phyloP scores from a whole-genome alignment of 2,113 vertebrate genomes.

The Opisthocomus hoazin region DNA sequence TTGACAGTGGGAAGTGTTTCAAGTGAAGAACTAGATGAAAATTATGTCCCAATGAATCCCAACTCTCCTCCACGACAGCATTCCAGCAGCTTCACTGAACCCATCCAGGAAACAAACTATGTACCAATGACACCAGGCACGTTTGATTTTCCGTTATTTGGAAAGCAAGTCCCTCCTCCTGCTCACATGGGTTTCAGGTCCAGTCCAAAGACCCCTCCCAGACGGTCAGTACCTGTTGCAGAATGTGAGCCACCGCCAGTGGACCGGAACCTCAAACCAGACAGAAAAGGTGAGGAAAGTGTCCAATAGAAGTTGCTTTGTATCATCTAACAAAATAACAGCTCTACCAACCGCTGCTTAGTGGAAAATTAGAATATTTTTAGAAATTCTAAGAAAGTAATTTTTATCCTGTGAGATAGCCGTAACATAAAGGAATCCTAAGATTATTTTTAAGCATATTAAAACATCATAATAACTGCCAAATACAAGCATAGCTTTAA shows the following conservation, averaged over 20 bases:
- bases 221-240: slow-evolving; percentile 82
- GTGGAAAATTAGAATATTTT: not conserved
- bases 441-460: not conserved
- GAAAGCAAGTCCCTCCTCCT: slow-evolving; percentile 96
- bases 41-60: slow-evolving; percentile 97
- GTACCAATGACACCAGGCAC: slow-evolving; percentile 97
- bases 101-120: slow-evolving; percentile 92
- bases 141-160: slow-evolving; percentile 94
- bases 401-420: not conserved
- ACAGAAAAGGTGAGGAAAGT: slow-evolving; percentile 92
- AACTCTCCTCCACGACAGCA: slow-evolving; percentile 93
- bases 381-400: not conserved
- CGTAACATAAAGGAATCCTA: not conserved
- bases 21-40: slow-evolving; percentile 92
- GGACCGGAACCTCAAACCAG: slow-evolving; percentile 96
- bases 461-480: not conserved
- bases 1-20: slow-evolving; percentile 86
- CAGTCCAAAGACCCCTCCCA: slow-evolving; percentile 94
- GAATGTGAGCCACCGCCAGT: slow-evolving; percentile 96
- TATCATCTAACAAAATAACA: not conserved
- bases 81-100: slow-evolving; percentile 88
- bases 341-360: not conserved
- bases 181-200: slow-evolving; percentile 98
- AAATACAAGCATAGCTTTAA: not conserved
- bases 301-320: not conserved